Evolutionary conservation across 2,797 vertebrate species (phyloP).

Genomic region (Sebastes minor): DNA sequence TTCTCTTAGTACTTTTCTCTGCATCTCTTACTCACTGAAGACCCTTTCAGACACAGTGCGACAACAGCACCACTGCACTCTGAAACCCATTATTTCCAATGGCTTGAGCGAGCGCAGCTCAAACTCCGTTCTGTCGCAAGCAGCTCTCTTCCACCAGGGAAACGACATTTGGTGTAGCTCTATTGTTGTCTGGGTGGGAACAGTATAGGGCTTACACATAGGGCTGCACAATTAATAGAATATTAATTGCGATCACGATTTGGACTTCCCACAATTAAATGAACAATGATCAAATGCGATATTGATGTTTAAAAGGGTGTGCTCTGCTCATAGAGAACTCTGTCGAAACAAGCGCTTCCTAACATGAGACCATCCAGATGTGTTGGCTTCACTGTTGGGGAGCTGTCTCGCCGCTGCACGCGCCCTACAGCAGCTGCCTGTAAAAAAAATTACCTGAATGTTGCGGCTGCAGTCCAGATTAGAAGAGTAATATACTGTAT

Average conservation of each 20-base stretch:
- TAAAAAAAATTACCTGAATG: neutral
- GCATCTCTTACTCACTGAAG: rapidly evolving
- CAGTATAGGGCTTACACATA: too few species aligned
- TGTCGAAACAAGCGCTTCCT: neutral
- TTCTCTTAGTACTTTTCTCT: neutral
- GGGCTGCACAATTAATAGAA: neutral
- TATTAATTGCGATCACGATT: neutral
- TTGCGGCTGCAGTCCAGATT: neutral
- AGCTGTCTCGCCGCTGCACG: neutral
- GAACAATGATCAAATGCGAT: neutral
- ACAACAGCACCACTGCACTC: too few species aligned
- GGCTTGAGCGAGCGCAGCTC: too few species aligned
- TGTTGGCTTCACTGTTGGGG: neutral
- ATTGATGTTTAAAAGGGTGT: neutral
- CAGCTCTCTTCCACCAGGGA: too few species aligned
- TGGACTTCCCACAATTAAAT: neutral
- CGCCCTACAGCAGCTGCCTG: neutral
- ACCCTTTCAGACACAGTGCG: neutral
- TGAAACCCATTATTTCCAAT: too few species aligned
- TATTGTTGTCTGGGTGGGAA: too few species aligned
- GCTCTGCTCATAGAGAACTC: neutral
- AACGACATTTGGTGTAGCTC: too few species aligned
- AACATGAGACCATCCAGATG: neutral
- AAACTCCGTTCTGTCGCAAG: too few species aligned
- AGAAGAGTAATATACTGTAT: neutral